Evolutionary conservation across 1,140 invertebrate genomes (phyloP), one percentile per base, ranked within the genome.

Genomic region (Bilobella aurantiaca): DNA sequence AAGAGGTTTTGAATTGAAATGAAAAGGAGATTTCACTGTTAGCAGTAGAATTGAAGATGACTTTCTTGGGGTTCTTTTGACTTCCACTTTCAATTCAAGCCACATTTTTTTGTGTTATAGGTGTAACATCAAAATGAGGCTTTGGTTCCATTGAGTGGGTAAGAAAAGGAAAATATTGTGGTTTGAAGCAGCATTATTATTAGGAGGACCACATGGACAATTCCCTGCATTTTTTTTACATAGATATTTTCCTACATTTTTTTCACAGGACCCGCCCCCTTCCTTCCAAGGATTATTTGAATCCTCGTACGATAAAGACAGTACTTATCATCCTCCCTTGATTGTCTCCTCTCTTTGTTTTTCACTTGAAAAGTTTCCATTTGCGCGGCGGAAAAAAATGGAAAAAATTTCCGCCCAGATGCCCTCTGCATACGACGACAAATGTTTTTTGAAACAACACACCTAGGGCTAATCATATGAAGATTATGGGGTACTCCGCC

Each of bases 341-440:
- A 53, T 53, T 53, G 49, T 53, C 49, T 53, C 49, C 21, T 53
- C 25, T 53, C 49, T 53, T 53, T 53, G 49, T 53, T 53, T 53
- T 53, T 53, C 49, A 16, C 21, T 8, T 23, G 23, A 42, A 42
- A 12, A 42, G 8, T 12, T 12, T 8, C 8, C 34, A 12, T 8
- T 42, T 42, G 34, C 34, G 8, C 34, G 18, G 8, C 8, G 18
- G 34, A 42, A 8, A 42, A 42, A 12, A 12, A 12, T 42, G 18
- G 8, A 42, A 42, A 18, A 42, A 8, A 42, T 18, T 12, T 12
- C 8, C 34, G 18, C 8, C 34, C 34, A 12, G 34, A 12, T 42
- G 34, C 34, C 18, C 18, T 42, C 8, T 18, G 34, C 34, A 42
- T 12, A 12, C 34, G 8, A 42, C 34, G 8, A 12, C 8, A 18